A percentile compares a stretch with the other conserved stretches of the same genome.
Conservation (phyloP, 2,113 vertebrate genomes). For the Larimichthys polyactis region DNA sequence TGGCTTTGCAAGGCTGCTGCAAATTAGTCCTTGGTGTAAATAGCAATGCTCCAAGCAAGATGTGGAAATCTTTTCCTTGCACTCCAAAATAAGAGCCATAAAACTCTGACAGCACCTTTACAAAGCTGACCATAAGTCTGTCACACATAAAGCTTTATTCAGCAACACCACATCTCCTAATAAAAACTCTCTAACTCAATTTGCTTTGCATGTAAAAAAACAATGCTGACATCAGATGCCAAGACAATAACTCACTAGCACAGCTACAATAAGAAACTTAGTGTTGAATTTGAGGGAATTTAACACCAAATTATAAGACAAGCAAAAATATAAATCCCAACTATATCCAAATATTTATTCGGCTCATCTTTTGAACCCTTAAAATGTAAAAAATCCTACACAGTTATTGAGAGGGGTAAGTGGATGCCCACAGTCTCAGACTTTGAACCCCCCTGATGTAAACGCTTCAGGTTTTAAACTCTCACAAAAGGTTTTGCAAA, state of each 20-base stretch:
- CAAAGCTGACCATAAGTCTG: conserved; percentile 41
- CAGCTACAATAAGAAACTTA: not conserved
- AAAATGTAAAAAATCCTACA: not conserved
- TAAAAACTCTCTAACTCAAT: conserved; percentile 19
- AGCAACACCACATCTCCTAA: conserved; percentile 26
- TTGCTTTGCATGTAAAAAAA: conserved; percentile 12
- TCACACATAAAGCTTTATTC: conserved; percentile 38
- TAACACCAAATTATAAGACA: not conserved
- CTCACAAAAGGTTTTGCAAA: not conserved
- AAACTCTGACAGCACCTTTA: conserved; percentile 43
- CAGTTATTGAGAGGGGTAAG: too few species aligned
- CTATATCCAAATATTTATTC: not conserved
- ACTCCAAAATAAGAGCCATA: conserved; percentile 40
- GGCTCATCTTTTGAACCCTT: not conserved
- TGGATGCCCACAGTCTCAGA: too few species aligned
- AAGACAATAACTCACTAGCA: not conserved
- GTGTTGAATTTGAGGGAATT: not conserved
- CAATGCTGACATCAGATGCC: conserved; percentile 4
- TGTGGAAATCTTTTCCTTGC: conserved; percentile 17
- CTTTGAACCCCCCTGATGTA: not conserved
- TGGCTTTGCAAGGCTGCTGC: conserved; percentile 29
- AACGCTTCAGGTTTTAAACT: not conserved
- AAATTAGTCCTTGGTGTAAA: conserved; percentile 44
- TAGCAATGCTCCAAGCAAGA: conserved; percentile 33
- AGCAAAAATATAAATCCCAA: not conserved